phyloP scores from a whole-genome alignment of 2,113 vertebrate genomes.

The Rhabdornis inornatus region DNA sequence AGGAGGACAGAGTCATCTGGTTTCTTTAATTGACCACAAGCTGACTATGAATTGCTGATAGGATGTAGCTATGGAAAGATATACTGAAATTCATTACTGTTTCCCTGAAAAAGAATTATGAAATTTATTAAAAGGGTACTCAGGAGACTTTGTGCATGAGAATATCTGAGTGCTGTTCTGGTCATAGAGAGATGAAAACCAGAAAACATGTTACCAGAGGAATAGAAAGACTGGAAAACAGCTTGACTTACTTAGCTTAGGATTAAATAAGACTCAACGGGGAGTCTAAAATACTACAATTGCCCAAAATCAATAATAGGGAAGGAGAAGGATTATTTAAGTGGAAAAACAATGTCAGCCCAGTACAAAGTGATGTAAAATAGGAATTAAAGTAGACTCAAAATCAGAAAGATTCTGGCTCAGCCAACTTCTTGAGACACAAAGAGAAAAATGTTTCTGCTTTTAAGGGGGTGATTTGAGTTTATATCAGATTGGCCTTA shows the following conservation, averaged over 20 bases:
- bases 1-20: neutral
- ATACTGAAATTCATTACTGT: neutral
- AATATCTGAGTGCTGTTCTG: neutral
- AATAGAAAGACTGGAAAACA: conserved; percentile 17
- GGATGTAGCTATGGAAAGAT: neutral
- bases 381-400: neutral
- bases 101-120: conserved; percentile 1
- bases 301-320: neutral
- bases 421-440: neutral
- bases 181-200: neutral
- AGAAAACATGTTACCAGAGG: neutral
- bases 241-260: neutral
- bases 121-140: neutral
- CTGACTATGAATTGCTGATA: neutral
- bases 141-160: neutral
- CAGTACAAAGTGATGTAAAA: neutral
- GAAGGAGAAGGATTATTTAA: neutral
- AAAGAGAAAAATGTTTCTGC: neutral
- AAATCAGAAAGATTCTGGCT: neutral
- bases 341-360: neutral
- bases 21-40: neutral
- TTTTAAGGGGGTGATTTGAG: neutral
- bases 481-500: neutral
- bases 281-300: neutral
- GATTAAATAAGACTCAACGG: neutral